A percentile compares a stretch with the other conserved stretches of the same genome.
These are phyloP conservation scores for Sula dactylatra DNA, from an alignment of 2,113 vertebrate genomes.

Conservation along the genomic window DNA sequence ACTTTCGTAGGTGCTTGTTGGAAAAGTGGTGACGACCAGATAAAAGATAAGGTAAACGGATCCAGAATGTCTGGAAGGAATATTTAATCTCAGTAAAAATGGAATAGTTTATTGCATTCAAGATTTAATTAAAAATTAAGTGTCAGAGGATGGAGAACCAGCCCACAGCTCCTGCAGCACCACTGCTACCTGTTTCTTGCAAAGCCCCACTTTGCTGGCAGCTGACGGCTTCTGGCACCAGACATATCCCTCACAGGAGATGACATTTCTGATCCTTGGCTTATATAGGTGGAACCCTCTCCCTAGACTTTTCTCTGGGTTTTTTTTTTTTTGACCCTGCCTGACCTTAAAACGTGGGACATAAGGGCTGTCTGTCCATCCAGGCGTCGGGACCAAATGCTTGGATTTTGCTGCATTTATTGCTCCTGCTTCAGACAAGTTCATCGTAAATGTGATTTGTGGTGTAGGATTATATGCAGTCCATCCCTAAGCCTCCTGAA, in stretches of 20 bases:
- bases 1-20: neutral
- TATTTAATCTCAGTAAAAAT: neutral
- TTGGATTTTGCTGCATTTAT: slow-evolving; percentile 13
- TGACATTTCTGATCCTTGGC: neutral
- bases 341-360: neutral
- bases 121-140: neutral
- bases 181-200: neutral
- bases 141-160: neutral
- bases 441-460: slow-evolving; percentile 35
- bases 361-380: neutral
- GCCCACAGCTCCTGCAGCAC: neutral
- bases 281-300: neutral
- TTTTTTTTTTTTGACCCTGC: neutral
- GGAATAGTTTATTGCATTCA: neutral
- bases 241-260: neutral
- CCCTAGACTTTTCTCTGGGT: neutral
- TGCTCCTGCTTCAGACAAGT: slow-evolving; percentile 34
- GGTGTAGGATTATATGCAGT: slow-evolving; percentile 10
- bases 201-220: neutral
- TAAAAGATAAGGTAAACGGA: neutral
- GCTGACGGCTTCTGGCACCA: neutral
- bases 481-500: slow-evolving; percentile 45
- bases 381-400: neutral
- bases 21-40: neutral
- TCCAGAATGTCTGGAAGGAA: neutral